These are phyloP conservation scores for Thoracochromis brauschi DNA, from an alignment of 2,113 vertebrate species.

Conservation along the genomic window DNA sequence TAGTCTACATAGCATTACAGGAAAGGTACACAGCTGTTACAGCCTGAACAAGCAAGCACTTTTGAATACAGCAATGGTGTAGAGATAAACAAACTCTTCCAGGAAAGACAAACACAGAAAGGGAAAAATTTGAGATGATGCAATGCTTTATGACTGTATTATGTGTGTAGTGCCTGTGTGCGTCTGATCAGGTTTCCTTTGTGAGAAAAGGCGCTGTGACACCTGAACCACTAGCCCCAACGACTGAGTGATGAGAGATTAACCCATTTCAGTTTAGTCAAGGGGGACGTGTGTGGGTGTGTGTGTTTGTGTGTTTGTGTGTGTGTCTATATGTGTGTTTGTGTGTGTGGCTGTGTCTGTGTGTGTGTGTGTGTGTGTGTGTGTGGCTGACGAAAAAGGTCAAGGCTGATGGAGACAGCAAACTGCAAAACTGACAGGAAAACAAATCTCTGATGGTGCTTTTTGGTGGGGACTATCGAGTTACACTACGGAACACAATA, in stretches of 20 bases:
- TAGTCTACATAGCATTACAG: neutral
- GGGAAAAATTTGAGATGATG: neutral
- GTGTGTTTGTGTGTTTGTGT: neutral
- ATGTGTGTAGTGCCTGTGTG: neutral
- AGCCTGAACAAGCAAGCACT: neutral
- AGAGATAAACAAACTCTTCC: neutral
- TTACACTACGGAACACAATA: neutral
- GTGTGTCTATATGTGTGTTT: neutral
- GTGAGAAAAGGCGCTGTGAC: neutral
- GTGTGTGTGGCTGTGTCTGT: neutral
- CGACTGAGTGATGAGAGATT: conserved; percentile 25
- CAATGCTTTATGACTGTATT: neutral
- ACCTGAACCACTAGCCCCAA: conserved; percentile 10
- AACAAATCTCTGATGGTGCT: neutral
- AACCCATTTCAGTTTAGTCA: conserved; percentile 22
- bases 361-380: neutral
- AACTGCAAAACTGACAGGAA: neutral
- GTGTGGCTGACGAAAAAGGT: neutral
- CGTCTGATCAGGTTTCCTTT: conserved; percentile 35
- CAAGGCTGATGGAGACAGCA: neutral
- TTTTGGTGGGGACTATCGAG: neutral
- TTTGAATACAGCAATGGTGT: neutral
- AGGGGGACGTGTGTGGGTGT: neutral
- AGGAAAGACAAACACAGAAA: neutral
- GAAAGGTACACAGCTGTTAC: neutral